Evolutionary conservation across 2,888 invertebrate species (phyloP).

Genomic region (Phengaris arion): DNA sequence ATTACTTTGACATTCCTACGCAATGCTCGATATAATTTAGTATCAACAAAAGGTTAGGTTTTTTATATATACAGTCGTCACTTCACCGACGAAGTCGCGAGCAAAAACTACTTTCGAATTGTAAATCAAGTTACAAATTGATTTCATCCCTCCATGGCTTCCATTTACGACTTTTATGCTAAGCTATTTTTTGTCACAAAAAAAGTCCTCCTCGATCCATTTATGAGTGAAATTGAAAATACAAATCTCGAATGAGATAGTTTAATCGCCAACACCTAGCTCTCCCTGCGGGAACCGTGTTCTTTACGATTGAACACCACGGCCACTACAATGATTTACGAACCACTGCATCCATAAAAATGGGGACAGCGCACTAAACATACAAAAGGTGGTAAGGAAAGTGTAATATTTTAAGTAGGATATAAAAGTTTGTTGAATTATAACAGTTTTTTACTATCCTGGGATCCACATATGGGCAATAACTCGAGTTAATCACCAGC

Average conservation of each 20-base stretch:
- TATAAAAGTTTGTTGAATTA: conserved; percentile 78
- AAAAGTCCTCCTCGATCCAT: conserved; percentile 44
- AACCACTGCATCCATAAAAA: conserved; percentile 73
- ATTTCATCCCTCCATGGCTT: conserved; percentile 6
- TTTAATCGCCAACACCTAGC: conserved; percentile 34
- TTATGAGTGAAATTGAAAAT: conserved; percentile 29
- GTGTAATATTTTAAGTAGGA: conserved; percentile 76
- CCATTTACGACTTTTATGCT: conserved; percentile 10
- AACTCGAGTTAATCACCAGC: conserved; percentile 7
- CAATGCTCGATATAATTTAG: too few species aligned
- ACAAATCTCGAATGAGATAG: conserved; percentile 30
- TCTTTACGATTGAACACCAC: conserved; percentile 72
- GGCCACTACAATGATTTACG: conserved; percentile 76
- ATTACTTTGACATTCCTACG: too few species aligned
- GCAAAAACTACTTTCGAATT: neutral
- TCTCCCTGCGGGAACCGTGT: conserved; percentile 60
- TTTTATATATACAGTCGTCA: neutral
- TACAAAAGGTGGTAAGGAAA: conserved; percentile 79
- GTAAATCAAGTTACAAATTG: neutral
- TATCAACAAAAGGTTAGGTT: too few species aligned
- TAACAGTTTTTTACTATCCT: conserved; percentile 74
- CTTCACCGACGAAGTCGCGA: neutral
- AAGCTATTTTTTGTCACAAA: conserved; percentile 49
- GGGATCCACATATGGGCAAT: conserved; percentile 19
- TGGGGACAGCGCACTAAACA: conserved; percentile 77